Conservation (phyloP, 2,888 invertebrate genomes). For the Acanthoscelides obtectus region DNA sequence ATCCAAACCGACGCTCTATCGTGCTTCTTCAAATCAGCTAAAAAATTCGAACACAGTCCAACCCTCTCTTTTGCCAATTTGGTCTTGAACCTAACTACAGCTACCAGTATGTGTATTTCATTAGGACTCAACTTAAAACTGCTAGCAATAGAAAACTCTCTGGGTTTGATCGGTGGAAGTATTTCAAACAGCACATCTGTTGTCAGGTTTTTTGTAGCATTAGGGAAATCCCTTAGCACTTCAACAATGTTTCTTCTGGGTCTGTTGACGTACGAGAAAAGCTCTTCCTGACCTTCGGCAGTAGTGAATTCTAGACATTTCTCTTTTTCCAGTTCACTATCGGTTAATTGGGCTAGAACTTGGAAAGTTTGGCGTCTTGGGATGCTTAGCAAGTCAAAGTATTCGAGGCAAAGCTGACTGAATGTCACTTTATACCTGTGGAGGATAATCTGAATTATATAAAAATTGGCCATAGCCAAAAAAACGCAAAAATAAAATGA, state of each 20-base stretch:
- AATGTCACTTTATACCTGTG: constrained; percentile 53
- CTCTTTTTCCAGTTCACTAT: constrained; percentile 76
- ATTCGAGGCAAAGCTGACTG: constrained; percentile 68
- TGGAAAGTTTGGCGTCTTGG: constrained; percentile 87
- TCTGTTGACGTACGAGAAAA: constrained; percentile 83
- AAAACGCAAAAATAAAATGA: too few relatives aligned
- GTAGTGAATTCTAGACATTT: constrained; percentile 73
- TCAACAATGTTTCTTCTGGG: constrained; percentile 85
- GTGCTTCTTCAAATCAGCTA: constrained; percentile 59
- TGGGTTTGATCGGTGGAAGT: constrained; percentile 77
- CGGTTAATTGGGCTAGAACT: constrained; percentile 73
- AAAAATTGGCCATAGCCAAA: too few relatives aligned
- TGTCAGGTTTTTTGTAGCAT: constrained; percentile 68
- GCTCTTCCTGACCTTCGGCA: constrained; percentile 81
- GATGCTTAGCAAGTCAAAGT: constrained; percentile 79
- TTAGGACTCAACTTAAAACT: constrained; percentile 48
- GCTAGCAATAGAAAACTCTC: constrained; percentile 94
- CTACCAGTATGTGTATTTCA: constrained; percentile 74
- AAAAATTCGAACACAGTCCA: constrained; percentile 92
- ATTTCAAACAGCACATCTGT: constrained; percentile 81
- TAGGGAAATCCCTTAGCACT: constrained; percentile 86
- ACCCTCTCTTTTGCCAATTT: constrained; percentile 69
- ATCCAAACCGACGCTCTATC: constrained; percentile 61
- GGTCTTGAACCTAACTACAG: constrained; percentile 85
- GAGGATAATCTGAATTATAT: too few relatives aligned